Evolutionary conservation across 2,797 vertebrate genomes (phyloP).

Genomic region (Chelon labrosus): DNA sequence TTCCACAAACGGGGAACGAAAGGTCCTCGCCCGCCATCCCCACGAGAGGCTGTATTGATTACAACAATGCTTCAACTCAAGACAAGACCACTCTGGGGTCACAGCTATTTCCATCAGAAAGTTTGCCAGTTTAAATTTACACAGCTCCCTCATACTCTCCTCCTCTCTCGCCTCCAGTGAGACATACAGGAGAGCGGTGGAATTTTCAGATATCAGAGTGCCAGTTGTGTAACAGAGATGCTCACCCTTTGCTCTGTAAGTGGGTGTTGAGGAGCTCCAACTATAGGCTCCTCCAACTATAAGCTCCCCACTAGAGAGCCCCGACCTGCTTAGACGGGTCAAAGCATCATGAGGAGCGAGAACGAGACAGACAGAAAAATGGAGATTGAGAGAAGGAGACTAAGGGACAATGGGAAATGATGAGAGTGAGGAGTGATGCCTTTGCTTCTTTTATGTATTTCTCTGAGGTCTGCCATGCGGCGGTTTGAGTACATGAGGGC

Average conservation of each 20-base stretch:
- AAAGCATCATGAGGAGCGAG: conserved; percentile 75
- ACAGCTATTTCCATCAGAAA: conserved; percentile 88
- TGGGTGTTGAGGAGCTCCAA: conserved; percentile 85
- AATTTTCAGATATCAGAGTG: conserved; percentile 83
- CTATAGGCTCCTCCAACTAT: conserved; percentile 83
- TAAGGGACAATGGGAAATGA: conserved; percentile 70
- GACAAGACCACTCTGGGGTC: conserved; percentile 86
- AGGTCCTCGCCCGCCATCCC: conserved; percentile 85
- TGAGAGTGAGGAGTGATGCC: conserved; percentile 70
- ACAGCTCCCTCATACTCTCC: conserved; percentile 77
- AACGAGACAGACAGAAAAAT: conserved; percentile 45
- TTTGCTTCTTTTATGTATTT: conserved; percentile 75
- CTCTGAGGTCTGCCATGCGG: conserved; percentile 70
- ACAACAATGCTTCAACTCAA: conserved; percentile 87
- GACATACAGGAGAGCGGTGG: conserved; percentile 75
- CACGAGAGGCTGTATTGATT: conserved; percentile 87
- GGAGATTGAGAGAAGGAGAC: conserved; percentile 57
- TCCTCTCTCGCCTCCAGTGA: conserved; percentile 80
- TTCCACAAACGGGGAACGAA: conserved; percentile 86
- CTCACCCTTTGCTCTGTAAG: conserved; percentile 86
- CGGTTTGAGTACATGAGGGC: conserved; percentile 73
- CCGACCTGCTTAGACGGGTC: conserved; percentile 85
- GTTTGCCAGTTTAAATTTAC: conserved; percentile 89
- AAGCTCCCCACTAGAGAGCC: conserved; percentile 79
- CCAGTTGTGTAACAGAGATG: conserved; percentile 83